Percentiles rank a stretch among this genome's conserved stretches.
These are phyloP conservation scores for Nerophis ophidion DNA, from an alignment of 2,113 vertebrate genomes.

Conservation along the genomic window DNA sequence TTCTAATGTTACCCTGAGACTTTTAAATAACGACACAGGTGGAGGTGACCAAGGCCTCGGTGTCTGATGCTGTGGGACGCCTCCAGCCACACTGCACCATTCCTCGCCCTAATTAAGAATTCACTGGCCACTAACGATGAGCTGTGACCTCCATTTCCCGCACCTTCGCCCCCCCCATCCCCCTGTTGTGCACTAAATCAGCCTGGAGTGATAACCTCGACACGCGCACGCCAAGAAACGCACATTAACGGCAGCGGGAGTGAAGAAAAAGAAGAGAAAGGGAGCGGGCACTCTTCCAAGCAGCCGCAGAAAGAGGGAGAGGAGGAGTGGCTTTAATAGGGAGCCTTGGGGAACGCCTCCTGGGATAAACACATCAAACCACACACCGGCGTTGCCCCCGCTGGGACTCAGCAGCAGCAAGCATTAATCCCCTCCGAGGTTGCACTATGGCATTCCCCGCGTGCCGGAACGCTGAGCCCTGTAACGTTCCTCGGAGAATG, in stretches of 20 bases:
- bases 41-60: constrained; percentile 42
- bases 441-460: constrained; percentile 27
- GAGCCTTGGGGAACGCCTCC: constrained; percentile 41
- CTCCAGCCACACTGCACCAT: constrained; percentile 63
- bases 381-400: constrained; percentile 37
- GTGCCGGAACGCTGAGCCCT: constrained; percentile 25
- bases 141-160: constrained; percentile 65
- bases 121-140: constrained; percentile 69
- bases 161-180: constrained; percentile 44
- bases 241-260: constrained; percentile 18
- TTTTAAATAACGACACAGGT: constrained; percentile 26
- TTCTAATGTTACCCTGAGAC: constrained; percentile 23
- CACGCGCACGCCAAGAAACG: constrained; percentile 18
- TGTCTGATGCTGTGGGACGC: constrained; percentile 44
- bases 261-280: constrained; percentile 14
- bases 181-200: constrained; percentile 46
- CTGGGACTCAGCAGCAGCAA: constrained; percentile 40
- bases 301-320: constrained; percentile 29
- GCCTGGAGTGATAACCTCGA: constrained; percentile 36
- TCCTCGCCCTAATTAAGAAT: constrained; percentile 74
- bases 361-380: constrained; percentile 50
- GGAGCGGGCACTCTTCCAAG: constrained; percentile 36
- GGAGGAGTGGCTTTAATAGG: constrained; percentile 35
- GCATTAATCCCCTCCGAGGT: constrained; percentile 44
- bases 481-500: constrained; percentile 1